Conservation (phyloP, 2,888 invertebrate species). For the Hyalella azteca region DNA sequence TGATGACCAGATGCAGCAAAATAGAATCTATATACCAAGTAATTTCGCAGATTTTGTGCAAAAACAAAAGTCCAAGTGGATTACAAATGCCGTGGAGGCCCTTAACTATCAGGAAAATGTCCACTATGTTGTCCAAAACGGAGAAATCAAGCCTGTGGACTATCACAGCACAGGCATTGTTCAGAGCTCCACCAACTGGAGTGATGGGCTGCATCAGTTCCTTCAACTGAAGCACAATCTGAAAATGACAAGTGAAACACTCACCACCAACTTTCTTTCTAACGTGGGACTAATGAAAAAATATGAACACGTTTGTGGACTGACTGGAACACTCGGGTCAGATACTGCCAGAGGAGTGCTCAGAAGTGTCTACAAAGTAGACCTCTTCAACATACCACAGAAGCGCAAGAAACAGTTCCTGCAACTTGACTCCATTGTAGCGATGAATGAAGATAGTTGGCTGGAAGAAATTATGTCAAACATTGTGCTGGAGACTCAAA, state of each 20-base stretch:
- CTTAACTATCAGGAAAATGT: conserved; percentile 15
- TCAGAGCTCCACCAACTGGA: conserved; percentile 2
- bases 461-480: not conserved
- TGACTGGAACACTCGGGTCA: not conserved
- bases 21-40: not conserved
- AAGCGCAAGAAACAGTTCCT: conserved; percentile 13
- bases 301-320: not conserved
- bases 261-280: not conserved
- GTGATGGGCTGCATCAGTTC: not conserved
- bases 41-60: not conserved
- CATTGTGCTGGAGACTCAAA: not conserved
- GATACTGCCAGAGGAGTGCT: not conserved
- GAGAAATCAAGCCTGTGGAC: conserved; percentile 8
- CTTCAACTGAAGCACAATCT: conserved; percentile 1
- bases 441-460: not conserved
- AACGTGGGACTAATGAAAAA: not conserved
- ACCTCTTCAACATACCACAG: not conserved
- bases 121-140: conserved; percentile 12
- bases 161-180: conserved; percentile 3
- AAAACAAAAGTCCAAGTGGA: conserved; percentile 13
- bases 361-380: conserved; percentile 4
- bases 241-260: not conserved
- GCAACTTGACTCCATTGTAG: not conserved
- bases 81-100: not conserved
- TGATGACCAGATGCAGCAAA: not conserved